A percentile compares a stretch with the other conserved stretches of the same genome.
Conservation (phyloP, 2,113 vertebrate species). For the Otolemur garnettii region DNA sequence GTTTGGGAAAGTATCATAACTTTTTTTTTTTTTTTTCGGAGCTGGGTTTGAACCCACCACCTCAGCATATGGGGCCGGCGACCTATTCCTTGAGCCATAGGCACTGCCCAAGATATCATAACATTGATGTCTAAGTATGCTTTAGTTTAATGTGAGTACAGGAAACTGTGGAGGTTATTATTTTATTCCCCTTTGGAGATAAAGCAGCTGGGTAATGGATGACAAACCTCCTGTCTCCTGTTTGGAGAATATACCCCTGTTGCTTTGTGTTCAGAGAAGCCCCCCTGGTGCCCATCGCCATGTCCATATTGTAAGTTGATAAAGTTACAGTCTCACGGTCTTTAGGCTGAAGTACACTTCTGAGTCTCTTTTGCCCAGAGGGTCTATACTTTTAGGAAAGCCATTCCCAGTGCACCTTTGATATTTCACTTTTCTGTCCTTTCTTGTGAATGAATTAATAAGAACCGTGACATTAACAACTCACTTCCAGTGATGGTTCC, state of each 20-base stretch:
- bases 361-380: conserved; percentile 63
- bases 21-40: no score
- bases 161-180: conserved; percentile 25
- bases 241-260: conserved; percentile 56
- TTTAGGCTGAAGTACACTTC: conserved; percentile 63
- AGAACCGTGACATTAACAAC: conserved; percentile 66
- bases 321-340: conserved; percentile 63
- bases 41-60: no score
- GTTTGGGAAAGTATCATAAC: background rate
- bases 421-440: conserved; percentile 69
- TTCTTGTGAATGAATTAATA: conserved; percentile 71
- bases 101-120: no score
- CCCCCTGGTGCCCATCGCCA: conserved; percentile 46
- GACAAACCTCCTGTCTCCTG: conserved; percentile 72
- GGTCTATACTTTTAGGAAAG: conserved; percentile 47
- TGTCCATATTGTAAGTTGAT: conserved; percentile 57
- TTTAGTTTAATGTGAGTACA: conserved; percentile 59
- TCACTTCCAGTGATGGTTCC: background rate
- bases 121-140: conserved; percentile 25
- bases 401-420: conserved; percentile 64
- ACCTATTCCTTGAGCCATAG: no score
- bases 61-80: no score
- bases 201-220: conserved; percentile 73
- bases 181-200: conserved; percentile 60
- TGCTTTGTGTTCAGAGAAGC: conserved; percentile 58